A percentile compares a stretch with the other conserved stretches of the same genome.
These are phyloP conservation scores for Limnothrissa miodon DNA, from an alignment of 2,113 vertebrate genomes.

Conservation along the genomic window DNA sequence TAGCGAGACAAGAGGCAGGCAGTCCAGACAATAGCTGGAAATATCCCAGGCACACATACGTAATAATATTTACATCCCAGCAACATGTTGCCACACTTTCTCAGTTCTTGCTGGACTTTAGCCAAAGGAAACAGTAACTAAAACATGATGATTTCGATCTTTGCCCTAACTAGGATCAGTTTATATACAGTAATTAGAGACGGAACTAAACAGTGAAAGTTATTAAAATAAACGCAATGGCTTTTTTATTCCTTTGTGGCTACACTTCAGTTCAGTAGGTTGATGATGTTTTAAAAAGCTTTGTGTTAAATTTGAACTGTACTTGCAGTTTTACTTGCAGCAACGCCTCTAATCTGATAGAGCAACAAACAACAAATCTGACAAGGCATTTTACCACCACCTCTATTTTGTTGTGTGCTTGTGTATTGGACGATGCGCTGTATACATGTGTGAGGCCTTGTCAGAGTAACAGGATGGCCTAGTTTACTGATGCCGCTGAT, in stretches of 20 bases:
- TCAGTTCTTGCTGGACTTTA: not conserved
- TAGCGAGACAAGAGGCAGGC: not conserved
- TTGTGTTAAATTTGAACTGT: too few relatives aligned
- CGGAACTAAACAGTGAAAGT: too few relatives aligned
- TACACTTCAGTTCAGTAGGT: too few relatives aligned
- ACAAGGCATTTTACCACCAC: too few relatives aligned
- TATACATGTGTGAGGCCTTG: not conserved
- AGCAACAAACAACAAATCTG: too few relatives aligned
- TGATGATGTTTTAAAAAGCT: too few relatives aligned
- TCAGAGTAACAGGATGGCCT: not conserved
- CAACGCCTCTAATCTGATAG: too few relatives aligned
- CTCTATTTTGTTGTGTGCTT: too few relatives aligned
- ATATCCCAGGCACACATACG: not conserved
- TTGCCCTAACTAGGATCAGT: too few relatives aligned
- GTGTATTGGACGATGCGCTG: not conserved
- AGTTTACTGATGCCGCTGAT: not conserved
- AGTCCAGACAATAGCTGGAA: not conserved
- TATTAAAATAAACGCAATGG: not conserved
- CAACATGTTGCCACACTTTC: not conserved
- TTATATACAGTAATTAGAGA: not conserved
- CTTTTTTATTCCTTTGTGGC: not conserved
- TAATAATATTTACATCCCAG: not conserved
- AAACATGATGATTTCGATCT: not conserved
- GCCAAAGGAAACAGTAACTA: not conserved
- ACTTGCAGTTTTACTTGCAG: too few relatives aligned